Evolutionary conservation across 2,797 vertebrate genomes (phyloP).

Genomic region (Sebastes taczanowskii): DNA sequence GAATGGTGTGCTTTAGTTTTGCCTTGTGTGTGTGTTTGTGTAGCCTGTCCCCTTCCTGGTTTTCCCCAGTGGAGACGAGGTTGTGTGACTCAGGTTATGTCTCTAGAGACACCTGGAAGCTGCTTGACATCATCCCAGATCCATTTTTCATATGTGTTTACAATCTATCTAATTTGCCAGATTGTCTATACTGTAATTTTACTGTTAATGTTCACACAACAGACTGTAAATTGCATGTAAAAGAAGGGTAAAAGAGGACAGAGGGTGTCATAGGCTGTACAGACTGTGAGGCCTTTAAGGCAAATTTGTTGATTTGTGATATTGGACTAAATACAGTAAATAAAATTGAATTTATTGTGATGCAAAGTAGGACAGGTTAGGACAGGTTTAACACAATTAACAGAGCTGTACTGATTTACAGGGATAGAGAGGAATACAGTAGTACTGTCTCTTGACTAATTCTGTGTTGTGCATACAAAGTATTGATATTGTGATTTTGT

Average conservation of each 20-base stretch:
- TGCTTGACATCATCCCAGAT: not conserved
- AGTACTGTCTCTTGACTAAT: not conserved
- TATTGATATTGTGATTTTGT: not conserved
- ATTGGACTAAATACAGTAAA: not conserved
- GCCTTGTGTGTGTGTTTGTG: not conserved
- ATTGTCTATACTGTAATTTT: not conserved
- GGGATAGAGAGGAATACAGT: not conserved
- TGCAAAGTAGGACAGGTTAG: not conserved
- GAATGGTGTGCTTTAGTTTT: not conserved
- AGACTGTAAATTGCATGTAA: not conserved
- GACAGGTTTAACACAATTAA: not conserved
- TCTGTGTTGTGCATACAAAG: not conserved
- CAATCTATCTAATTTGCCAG: not conserved
- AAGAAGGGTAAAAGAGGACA: not conserved
- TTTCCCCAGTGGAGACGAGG: not conserved
- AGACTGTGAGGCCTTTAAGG: not conserved
- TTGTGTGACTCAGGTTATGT: not conserved
- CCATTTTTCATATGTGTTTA: not conserved
- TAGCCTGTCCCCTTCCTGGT: not conserved
- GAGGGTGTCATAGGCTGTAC: not conserved
- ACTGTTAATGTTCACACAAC: not conserved
- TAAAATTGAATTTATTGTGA: not conserved
- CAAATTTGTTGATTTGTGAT: not conserved
- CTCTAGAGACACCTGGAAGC: not conserved
- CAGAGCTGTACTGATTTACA: not conserved